Conservation (phyloP, 2,888 invertebrate species). For the Blera fallax region DNA sequence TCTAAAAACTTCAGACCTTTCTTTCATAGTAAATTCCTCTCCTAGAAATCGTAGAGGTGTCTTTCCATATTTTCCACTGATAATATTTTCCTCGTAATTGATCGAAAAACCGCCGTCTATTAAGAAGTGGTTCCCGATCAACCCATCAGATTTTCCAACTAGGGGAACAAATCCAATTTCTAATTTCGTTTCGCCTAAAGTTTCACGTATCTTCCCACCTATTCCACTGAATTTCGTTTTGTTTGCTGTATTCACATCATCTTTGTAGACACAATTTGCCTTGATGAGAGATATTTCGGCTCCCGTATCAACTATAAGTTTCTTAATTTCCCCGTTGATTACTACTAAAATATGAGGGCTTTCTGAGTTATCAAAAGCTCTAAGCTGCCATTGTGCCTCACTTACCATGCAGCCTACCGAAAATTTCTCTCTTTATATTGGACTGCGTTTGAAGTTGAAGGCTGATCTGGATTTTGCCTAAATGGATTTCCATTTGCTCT, state of each 20-base stretch:
- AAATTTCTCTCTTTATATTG: background rate
- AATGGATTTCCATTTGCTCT: too few relatives aligned
- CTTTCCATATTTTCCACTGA: background rate
- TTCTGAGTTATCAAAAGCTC: too few relatives aligned
- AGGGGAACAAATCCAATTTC: background rate
- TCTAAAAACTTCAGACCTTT: slow-evolving; percentile 15
- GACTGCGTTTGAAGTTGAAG: background rate
- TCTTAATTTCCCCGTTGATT: background rate
- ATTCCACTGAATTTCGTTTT: slow-evolving; percentile 10
- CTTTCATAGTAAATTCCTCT: background rate
- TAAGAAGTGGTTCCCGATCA: background rate
- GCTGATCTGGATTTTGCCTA: background rate
- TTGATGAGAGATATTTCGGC: slow-evolving; percentile 14
- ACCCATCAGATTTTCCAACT: background rate
- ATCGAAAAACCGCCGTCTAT: background rate
- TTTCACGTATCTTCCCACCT: slow-evolving; percentile 2
- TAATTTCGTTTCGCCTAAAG: background rate
- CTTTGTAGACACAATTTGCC: slow-evolving; percentile 18
- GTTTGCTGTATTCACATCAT: slow-evolving; percentile 1
- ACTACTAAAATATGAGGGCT: too few relatives aligned
- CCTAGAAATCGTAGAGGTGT: background rate
- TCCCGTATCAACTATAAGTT: slow-evolving; percentile 9
- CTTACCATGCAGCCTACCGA: slow-evolving; percentile 14
- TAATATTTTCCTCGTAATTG: background rate
- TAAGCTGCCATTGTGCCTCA: too few relatives aligned